A percentile compares a stretch with the other conserved stretches of the same genome.
These are phyloP conservation scores for Bombus soroeensis DNA, from an alignment of 1,140 invertebrate species.

Conservation along the genomic window DNA sequence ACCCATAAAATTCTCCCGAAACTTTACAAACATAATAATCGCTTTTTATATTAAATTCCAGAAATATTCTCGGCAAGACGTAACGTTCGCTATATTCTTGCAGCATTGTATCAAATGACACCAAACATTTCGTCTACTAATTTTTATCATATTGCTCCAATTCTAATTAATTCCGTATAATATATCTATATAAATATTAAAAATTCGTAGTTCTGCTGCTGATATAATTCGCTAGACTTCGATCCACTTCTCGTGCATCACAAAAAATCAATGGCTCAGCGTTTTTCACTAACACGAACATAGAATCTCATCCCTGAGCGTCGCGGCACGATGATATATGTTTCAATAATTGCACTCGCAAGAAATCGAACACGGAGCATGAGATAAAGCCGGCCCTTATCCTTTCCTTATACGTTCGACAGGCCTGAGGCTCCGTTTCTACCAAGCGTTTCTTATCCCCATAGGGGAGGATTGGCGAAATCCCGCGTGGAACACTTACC, in stretches of 20 bases:
- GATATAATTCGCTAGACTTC: too few species aligned
- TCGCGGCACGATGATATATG: conserved; percentile 3
- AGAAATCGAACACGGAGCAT: neutral
- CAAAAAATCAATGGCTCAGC: neutral
- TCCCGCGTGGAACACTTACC: conserved; percentile 77
- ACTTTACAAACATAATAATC: neutral
- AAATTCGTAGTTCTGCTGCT: too few species aligned
- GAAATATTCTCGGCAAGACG: too few species aligned
- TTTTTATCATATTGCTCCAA: too few species aligned
- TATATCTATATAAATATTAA: too few species aligned
- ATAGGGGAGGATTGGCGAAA: conserved; percentile 19
- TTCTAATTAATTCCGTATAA: too few species aligned
- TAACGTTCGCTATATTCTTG: too few species aligned
- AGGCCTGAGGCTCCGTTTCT: neutral
- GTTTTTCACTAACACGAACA: too few species aligned
- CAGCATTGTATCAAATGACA: too few species aligned
- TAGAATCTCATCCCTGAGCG: neutral
- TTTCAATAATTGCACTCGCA: conserved; percentile 27
- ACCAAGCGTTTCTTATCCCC: conserved; percentile 42
- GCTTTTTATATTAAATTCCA: neutral
- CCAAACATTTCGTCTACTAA: too few species aligned
- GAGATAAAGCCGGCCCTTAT: conserved; percentile 25
- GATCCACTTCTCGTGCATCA: too few species aligned
- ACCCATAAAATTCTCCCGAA: neutral
- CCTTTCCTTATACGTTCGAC: conserved; percentile 12